These are phyloP conservation scores for Strigamia transsilvanica DNA, from an alignment of 2,888 invertebrate species.

Conservation along the genomic window DNA sequence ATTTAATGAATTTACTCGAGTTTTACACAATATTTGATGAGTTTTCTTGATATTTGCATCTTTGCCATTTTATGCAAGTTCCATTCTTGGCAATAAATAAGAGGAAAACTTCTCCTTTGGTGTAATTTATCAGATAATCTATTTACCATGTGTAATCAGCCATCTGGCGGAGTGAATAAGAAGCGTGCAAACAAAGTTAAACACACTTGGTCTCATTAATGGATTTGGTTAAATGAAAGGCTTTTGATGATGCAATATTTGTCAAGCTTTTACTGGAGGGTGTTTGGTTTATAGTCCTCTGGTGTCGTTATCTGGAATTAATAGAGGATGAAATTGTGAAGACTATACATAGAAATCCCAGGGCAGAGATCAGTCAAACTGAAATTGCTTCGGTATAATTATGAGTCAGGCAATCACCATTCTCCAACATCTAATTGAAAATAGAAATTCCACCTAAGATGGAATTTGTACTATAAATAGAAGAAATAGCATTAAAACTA, in stretches of 20 bases:
- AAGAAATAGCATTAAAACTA: not conserved
- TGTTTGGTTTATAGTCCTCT: conserved; percentile 33
- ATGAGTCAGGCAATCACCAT: conserved; percentile 32
- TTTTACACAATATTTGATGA: too few relatives aligned
- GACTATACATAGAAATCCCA: conserved; percentile 24
- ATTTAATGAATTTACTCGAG: too few relatives aligned
- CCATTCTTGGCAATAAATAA: too few relatives aligned
- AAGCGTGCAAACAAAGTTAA: too few relatives aligned
- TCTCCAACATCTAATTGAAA: conserved; percentile 8
- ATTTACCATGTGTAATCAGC: too few relatives aligned
- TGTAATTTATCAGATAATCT: too few relatives aligned
- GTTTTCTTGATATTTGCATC: too few relatives aligned
- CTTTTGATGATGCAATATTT: conserved; percentile 10
- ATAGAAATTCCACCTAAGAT: not conserved
- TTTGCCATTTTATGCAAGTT: too few relatives aligned
- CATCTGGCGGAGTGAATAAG: too few relatives aligned
- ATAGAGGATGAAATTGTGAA: conserved; percentile 34
- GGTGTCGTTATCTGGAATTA: conserved; percentile 32
- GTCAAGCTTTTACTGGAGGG: conserved; percentile 31
- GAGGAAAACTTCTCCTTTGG: too few relatives aligned
- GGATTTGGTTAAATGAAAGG: conserved; percentile 7
- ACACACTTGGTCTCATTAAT: not conserved
- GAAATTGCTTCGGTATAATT: conserved; percentile 4
- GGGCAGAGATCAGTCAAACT: conserved; percentile 15
- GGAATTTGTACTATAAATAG: not conserved